Evolutionary conservation across 1,140 invertebrate species (phyloP).

Genomic region (Macrosteles quadrilineatus): DNA sequence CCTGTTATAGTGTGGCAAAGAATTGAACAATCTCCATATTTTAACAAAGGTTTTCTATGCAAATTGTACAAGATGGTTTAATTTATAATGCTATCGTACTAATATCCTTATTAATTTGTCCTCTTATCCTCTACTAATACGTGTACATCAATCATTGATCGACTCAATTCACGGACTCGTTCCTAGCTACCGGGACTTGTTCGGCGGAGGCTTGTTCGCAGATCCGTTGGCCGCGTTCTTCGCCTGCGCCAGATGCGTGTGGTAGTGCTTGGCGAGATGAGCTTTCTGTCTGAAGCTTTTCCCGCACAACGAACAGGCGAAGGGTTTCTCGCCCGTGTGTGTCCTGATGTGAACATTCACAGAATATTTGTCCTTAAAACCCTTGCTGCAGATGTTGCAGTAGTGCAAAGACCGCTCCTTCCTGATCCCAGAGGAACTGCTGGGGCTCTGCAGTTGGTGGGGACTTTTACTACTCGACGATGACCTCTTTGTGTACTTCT

Average conservation of each 20-base stretch:
- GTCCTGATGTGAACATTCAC: constrained; percentile 90
- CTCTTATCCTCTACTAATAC: no score
- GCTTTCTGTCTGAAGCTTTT: constrained; percentile 95
- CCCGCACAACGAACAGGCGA: constrained; percentile 83
- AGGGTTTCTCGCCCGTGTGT: constrained; percentile 89
- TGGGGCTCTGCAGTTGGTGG: constrained; percentile 27
- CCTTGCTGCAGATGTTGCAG: constrained; percentile 89
- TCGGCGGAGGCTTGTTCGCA: constrained; percentile 3
- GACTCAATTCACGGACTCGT: background rate
- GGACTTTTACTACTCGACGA: constrained; percentile 12
- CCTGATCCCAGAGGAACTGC: constrained; percentile 47
- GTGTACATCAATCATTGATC: no score
- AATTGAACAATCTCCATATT: no score
- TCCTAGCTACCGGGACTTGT: constrained; percentile 27
- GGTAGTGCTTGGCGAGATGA: constrained; percentile 95
- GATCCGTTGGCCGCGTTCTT: constrained; percentile 33
- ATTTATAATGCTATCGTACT: no score
- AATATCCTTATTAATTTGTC: no score
- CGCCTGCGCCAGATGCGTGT: constrained; percentile 83
- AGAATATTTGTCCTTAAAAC: constrained; percentile 92
- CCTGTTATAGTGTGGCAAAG: no score
- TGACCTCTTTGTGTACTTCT: constrained; percentile 43
- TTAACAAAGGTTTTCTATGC: no score
- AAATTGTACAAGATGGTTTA: no score
- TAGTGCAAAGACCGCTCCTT: constrained; percentile 87